Percentiles rank a stretch among this genome's conserved stretches.
Evolutionary conservation across 2,113 vertebrate genomes (phyloP).

Genomic region (Alces alces): DNA sequence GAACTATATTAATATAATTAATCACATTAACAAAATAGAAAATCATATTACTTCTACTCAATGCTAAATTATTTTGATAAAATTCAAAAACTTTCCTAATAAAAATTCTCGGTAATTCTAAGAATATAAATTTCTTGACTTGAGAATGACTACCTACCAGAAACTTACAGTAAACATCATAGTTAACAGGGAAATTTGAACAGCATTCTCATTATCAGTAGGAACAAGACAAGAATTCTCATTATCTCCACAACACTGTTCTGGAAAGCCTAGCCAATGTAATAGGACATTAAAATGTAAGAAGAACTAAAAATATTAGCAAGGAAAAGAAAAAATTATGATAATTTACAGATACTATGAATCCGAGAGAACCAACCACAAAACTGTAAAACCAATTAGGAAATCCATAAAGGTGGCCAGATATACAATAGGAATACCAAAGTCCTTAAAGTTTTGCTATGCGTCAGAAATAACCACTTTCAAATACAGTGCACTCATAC

Average conservation of each 20-base stretch:
- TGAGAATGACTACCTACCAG: neutral
- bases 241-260: neutral
- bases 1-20: slow-evolving; percentile 24
- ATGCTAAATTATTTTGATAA: slow-evolving; percentile 16
- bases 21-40: slow-evolving; percentile 27
- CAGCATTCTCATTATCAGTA: neutral
- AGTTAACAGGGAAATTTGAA: neutral
- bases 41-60: neutral
- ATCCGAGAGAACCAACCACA: neutral
- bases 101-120: neutral
- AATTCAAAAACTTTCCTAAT: neutral
- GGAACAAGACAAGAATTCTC: neutral
- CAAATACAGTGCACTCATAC: neutral
- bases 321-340: neutral
- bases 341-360: neutral
- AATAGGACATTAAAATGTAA: slow-evolving; percentile 16
- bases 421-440: neutral
- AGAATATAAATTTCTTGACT: neutral
- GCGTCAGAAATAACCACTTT: neutral
- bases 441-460: neutral
- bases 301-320: neutral
- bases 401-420: neutral
- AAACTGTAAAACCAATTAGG: neutral
- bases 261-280: neutral
- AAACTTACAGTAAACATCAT: neutral